Evolutionary conservation across 2,113 vertebrate genomes (phyloP), one percentile per base, ranked within the genome.

Genomic region (Excalfactoria chinensis): DNA sequence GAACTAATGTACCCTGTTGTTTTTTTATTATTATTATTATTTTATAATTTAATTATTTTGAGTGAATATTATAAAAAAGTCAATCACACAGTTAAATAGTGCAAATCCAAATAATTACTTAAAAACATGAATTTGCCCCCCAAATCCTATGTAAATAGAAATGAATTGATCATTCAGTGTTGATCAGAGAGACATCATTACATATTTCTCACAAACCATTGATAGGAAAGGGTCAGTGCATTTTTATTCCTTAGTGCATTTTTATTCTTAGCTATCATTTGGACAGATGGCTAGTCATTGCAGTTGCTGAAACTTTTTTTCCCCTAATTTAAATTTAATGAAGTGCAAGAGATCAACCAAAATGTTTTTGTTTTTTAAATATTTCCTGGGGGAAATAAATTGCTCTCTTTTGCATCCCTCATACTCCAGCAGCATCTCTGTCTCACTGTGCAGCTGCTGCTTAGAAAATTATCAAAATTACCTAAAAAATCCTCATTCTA

Each of bases 321-420:
- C 10, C 6, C 13, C 28, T 56, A 93, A 95, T 97, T 90, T 91
- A 89, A 96, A 93, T 93, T 75, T 90, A 95, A 94, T 95, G 86
- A 91, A 76, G 41, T 90, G 60, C 40, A 84, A 95, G 78, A 95
- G 41, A 90, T 83, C 35, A 48, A 93, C 64, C 22, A 91, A 85
- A 89, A 82, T 34, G 5, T 20, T 87, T 67, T 59, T 71, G 4
- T 66, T 82, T 84, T 91, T 48, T 1, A 7, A 70, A 37, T 78
- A 82, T 93, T 78, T 94, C 84, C 73, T 85, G 17, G 2, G 70
- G 67, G 34, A 93, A 92, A 90, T 67, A 81, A 88, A 69, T 56
- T 8, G 3, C 59, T 88, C 5, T 56, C 35, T 86, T 88, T 88
- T 81, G 6, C 48, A 7, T 68, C 51, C 10, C 13, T 69, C 32